Percentiles rank a stretch among this genome's conserved stretches.
Conservation (phyloP, 1,140 invertebrate genomes). For the Cotesia glomerata region DNA sequence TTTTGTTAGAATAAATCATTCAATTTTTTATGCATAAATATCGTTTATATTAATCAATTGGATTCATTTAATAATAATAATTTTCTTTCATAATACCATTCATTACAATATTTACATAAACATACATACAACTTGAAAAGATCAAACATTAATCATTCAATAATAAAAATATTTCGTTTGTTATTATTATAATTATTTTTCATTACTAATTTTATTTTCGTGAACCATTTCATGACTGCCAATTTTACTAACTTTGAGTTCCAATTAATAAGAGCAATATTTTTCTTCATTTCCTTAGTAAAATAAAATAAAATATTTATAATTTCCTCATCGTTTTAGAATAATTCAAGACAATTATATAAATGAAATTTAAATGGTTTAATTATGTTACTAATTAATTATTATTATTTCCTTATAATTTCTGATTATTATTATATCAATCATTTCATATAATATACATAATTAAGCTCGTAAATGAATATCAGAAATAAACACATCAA, state of each 20-base stretch:
- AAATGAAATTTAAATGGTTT: too few species aligned
- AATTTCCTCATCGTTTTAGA: too few species aligned
- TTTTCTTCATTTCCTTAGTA: constrained; percentile 16
- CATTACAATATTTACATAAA: constrained; percentile 58
- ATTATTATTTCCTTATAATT: too few species aligned
- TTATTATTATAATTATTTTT: not conserved
- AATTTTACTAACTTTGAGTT: constrained; percentile 42
- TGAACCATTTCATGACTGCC: constrained; percentile 29
- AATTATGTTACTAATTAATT: too few species aligned
- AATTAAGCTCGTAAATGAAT: not conserved
- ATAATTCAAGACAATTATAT: too few species aligned
- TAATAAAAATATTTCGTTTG: constrained; percentile 38
- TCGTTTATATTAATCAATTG: constrained; percentile 42
- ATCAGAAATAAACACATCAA: not conserved
- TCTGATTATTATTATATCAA: not conserved
- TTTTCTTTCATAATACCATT: constrained; percentile 44
- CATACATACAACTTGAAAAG: constrained; percentile 52
- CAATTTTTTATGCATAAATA: constrained; percentile 41
- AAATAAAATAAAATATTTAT: too few species aligned
- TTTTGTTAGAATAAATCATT: constrained; percentile 25
- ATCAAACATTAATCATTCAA: constrained; percentile 20
- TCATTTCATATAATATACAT: not conserved
- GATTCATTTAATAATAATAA: constrained; percentile 32
- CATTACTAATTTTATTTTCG: constrained; percentile 21
- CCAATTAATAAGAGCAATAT: not conserved